Conservation (phyloP, 2,113 vertebrate genomes). For the Chaetodon auriga region DNA sequence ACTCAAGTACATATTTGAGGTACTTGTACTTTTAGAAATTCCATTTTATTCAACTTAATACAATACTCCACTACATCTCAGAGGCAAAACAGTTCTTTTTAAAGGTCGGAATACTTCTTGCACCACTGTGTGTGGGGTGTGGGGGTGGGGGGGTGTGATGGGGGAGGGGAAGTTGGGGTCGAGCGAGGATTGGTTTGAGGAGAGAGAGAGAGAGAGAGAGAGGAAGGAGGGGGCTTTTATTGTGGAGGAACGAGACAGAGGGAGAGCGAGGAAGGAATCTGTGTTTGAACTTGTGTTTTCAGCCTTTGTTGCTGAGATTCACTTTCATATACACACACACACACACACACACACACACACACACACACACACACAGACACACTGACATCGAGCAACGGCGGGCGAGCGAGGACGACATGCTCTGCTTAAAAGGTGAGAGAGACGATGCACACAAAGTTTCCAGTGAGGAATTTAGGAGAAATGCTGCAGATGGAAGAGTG, state of each 20-base stretch:
- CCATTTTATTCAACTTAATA: neutral
- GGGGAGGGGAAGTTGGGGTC: neutral
- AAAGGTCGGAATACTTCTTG: neutral
- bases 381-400: neutral
- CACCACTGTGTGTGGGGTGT: neutral
- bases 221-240: conserved; percentile 40
- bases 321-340: conserved; percentile 21
- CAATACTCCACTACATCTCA: neutral
- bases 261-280: conserved; percentile 31
- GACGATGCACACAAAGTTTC: neutral
- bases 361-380: too few species aligned
- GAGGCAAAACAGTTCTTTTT: too few species aligned
- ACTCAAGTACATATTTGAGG: too few species aligned
- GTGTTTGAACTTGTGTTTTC: conserved; percentile 59
- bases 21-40: too few species aligned
- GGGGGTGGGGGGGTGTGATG: neutral
- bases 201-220: conserved; percentile 7
- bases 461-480: neutral
- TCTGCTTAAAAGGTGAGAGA: conserved; percentile 64
- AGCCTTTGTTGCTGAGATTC: conserved; percentile 9
- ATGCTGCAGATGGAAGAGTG: neutral
- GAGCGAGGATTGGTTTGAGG: conserved; percentile 5
- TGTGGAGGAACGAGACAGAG: conserved; percentile 27
- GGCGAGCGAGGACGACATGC: conserved; percentile 56
- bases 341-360: neutral